Base-by-base conservation (phyloP, 2,113 vertebrate species). In the Psittacara wagleri region DNA sequence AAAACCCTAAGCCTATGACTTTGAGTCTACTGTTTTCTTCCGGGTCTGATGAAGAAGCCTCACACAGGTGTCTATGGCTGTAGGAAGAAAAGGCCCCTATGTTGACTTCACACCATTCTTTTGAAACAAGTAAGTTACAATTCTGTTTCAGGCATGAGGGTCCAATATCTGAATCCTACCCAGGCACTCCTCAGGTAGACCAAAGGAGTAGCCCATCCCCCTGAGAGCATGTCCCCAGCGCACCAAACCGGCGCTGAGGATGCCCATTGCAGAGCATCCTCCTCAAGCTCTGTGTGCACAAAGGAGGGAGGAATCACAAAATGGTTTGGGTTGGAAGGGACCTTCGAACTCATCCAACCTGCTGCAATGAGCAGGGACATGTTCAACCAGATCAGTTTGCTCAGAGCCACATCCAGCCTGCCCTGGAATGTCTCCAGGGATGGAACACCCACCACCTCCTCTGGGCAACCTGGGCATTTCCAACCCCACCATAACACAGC, bases 221-320 rank as follows among this genome's bases (percentile, higher is more conserved):
- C 44, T 22, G 35, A 62, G 61, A 27, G 14, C 27, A 20, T 0
- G 1, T 33, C 18, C n/a, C 31, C 31, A 48, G n/a, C 33, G 57
- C 33, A 20, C 0, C 17, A 33, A 72, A 39, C 51, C 14, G 1
- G 0, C 1, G 0, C 17, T 0, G 0, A 48, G 51, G 33, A 24
- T 16, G 20, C 12, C 23, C 2, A 2, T 51, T 81, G 33, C 57
- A 18, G 55, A 72, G 29, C 69, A 37, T 31, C 51, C 23, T 55
- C 31, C 64, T 67, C 85, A 25, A 23, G 23, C 16, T 14, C 7
- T 1, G 7, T 13, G 25, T 18, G 41, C 1, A 1, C 29, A 54
- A 24, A 44, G 24, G 33, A 93, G 62, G 31, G 28, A 89, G 41
- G 43, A 63, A 57, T 31, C 15, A 23, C 22, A 35, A 22, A 59